Evolutionary conservation across 2,113 vertebrate genomes (phyloP), one percentile per base, ranked within the genome.

Genomic region (Cavia porcellus): DNA sequence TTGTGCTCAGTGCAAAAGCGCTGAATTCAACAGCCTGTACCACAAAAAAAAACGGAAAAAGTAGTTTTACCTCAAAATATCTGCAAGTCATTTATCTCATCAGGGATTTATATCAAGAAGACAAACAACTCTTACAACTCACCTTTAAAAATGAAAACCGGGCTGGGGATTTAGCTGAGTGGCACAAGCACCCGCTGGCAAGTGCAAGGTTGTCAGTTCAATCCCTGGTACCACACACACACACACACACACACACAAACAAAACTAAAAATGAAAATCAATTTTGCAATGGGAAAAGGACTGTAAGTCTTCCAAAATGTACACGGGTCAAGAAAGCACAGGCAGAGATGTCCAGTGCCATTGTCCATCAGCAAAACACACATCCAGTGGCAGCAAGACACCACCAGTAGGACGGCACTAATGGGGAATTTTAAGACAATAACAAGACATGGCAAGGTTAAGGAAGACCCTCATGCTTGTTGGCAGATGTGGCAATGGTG

Each of bases 371-470:
- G 6, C 7, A 61, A 92, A 64, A 82, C 45, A 38, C 4, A 32
- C n/a, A 75, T 59, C 25, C 25, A 64, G 12, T 82, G 50, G 57
- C 0, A 30, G 57, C 0, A 22, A 62, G 50, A n/a, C 52, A 84
- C 13, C 9, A 74, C 64, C 32, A 35, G 50, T 0, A 0, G 2
- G 20, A 0, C 0, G 5, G 42, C 4, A 45, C 42, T 77, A 42
- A n/a, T 72, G 68, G 38, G 38, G 19, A 72, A 74, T 42, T 74
- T 74, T 42, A 59, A 64, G 22, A 38, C 1, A 2, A 5, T 14
- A 15, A 0, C 3, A 35, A 57, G 8, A 0, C 25, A 1, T 13
- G 17, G 22, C 3, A 6, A 59, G 61, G 17, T 25, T 20, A 35
- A 5, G 61, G 61, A 32, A 75, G 59, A 28, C 70, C 59, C 15